phyloP scores from a whole-genome alignment of 1,140 invertebrate genomes.

The Cydia fagiglandana region DNA sequence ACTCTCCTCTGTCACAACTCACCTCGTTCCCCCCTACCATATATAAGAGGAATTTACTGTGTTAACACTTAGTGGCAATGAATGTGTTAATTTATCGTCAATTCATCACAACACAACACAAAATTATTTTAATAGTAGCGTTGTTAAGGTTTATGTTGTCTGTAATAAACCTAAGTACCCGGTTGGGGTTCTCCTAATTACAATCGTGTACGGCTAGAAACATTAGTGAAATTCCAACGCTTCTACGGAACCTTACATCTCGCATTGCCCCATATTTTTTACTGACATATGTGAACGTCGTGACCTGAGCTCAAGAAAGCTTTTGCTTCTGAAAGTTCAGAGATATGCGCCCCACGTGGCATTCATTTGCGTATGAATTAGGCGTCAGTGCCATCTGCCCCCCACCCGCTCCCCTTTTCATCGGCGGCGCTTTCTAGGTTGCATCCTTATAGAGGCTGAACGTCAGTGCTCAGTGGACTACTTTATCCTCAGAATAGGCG shows the following conservation, averaged over 20 bases:
- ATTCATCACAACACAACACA: no score
- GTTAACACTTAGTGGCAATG: no score
- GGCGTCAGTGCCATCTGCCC: background rate
- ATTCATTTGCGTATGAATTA: background rate
- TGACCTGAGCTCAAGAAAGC: constrained; percentile 11
- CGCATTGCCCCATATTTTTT: background rate
- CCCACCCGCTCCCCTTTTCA: background rate
- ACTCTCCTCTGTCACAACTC: no score
- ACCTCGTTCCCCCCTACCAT: no score
- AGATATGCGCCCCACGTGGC: constrained; percentile 11
- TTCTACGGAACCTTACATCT: background rate
- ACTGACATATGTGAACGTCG: constrained; percentile 20
- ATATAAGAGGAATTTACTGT: no score
- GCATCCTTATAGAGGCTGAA: background rate
- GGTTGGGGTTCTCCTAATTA: no score
- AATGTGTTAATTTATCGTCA: no score
- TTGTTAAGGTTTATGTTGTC: no score
- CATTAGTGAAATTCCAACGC: background rate
- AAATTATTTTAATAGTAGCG: no score
- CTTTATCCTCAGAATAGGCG: no score
- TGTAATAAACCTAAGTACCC: no score
- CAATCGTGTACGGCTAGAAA: background rate
- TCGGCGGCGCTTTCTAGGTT: background rate
- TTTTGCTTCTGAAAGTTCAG: background rate
- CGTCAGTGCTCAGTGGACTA: no score